Conservation (phyloP, 1,140 invertebrate genomes). For the Gryon sp. region DNA sequence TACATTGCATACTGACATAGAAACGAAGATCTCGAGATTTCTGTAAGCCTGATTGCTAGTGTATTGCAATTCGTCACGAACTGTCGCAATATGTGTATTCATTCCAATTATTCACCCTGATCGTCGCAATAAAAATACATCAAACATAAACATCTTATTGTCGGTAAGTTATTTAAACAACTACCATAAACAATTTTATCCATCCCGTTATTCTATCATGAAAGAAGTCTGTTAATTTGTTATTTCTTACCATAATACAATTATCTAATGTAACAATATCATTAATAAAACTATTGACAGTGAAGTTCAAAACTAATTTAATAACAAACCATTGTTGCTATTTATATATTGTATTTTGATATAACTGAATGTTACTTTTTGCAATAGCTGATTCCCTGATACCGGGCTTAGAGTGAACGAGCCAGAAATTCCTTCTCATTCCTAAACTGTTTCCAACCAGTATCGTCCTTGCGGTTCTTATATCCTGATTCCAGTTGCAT, state of each 20-base stretch:
- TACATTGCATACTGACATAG: too few relatives aligned
- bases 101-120: not conserved
- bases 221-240: too few relatives aligned
- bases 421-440: constrained; percentile 61
- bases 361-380: constrained; percentile 7
- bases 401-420: constrained; percentile 68
- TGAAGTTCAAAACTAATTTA: not conserved
- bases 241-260: too few relatives aligned
- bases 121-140: too few relatives aligned
- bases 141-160: too few relatives aligned
- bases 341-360: not conserved
- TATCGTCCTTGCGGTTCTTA: constrained; percentile 58
- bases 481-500: constrained; percentile 68
- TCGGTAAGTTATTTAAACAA: too few relatives aligned
- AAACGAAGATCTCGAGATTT: not conserved
- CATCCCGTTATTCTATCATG: too few relatives aligned
- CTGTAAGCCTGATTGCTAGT: constrained; percentile 69
- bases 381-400: constrained; percentile 65
- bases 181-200: too few relatives aligned
- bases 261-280: too few relatives aligned
- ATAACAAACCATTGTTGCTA: not conserved
- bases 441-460: not conserved
- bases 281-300: too few relatives aligned
- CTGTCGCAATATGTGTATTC: constrained; percentile 43
- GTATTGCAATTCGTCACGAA: constrained; percentile 73